These are phyloP conservation scores for Empidonax traillii DNA, from an alignment of 2,113 vertebrate species.

Conservation along the genomic window DNA sequence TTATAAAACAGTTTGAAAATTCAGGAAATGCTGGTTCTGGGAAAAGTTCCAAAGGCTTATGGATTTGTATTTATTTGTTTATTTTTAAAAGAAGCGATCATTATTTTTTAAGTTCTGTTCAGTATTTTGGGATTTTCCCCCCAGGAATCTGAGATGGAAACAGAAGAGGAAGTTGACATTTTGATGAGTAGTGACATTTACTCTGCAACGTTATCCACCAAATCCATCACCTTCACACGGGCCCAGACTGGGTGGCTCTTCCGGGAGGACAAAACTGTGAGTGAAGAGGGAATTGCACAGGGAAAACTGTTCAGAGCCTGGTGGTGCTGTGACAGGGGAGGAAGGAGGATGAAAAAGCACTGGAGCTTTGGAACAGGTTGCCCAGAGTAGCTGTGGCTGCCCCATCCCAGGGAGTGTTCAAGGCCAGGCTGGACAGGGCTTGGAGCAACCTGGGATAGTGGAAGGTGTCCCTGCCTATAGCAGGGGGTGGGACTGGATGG, in stretches of 20 bases:
- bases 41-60: not conserved
- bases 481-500: not conserved
- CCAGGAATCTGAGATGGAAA: constrained; percentile 98
- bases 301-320: not conserved
- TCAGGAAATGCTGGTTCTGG: not conserved
- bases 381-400: not conserved
- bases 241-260: constrained; percentile 98
- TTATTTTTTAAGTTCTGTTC: not conserved
- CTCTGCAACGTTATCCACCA: constrained; percentile 97
- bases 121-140: not conserved
- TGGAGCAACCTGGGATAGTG: not conserved
- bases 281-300: not conserved
- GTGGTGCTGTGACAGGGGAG: not conserved
- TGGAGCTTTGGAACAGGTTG: not conserved
- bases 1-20: not conserved
- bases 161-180: constrained; percentile 98
- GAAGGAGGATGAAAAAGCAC: not conserved
- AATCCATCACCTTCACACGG: constrained; percentile 95
- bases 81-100: not conserved
- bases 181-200: constrained; percentile 99
- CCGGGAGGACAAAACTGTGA: constrained; percentile 96
- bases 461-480: not conserved
- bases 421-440: not conserved
- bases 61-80: not conserved
- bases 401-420: not conserved